Conservation (phyloP, 2,113 vertebrate genomes). For the Antennarius striatus region DNA sequence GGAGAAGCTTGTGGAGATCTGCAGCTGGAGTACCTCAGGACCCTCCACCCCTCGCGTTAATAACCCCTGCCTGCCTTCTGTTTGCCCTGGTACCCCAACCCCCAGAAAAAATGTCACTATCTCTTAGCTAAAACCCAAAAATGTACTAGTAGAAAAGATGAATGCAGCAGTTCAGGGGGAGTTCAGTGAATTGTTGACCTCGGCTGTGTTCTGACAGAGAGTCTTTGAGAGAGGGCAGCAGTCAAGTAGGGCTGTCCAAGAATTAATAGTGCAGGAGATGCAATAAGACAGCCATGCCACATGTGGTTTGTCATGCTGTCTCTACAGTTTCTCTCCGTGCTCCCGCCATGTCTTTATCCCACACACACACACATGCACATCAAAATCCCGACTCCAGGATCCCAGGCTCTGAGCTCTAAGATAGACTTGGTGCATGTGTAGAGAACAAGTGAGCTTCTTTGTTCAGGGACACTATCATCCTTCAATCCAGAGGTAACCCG, state of each 20-base stretch:
- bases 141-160: constrained; percentile 30
- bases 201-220: constrained; percentile 37
- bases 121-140: constrained; percentile 17
- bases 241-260: constrained; percentile 26
- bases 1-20: constrained; percentile 35
- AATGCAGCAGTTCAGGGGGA: constrained; percentile 33
- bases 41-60: constrained; percentile 23
- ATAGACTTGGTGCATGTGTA: constrained; percentile 36
- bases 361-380: constrained; percentile 37
- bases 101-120: constrained; percentile 28
- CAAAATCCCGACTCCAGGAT: constrained; percentile 32
- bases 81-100: constrained; percentile 30
- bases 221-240: constrained; percentile 29
- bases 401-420: constrained; percentile 33
- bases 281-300: constrained; percentile 51
- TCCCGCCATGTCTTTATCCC: constrained; percentile 36
- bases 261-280: constrained; percentile 57
- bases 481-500: constrained; percentile 49
- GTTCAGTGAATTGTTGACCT: constrained; percentile 56
- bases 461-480: constrained; percentile 48
- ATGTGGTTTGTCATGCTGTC: constrained; percentile 68
- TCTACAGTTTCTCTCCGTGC: constrained; percentile 45
- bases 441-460: constrained; percentile 65
- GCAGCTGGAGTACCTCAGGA: constrained; percentile 68
- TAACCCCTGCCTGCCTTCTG: constrained; percentile 48